Percentiles rank a stretch among this genome's conserved stretches.
These are phyloP conservation scores for Mugil cephalus DNA, from an alignment of 2,113 vertebrate species.

Conservation along the genomic window DNA sequence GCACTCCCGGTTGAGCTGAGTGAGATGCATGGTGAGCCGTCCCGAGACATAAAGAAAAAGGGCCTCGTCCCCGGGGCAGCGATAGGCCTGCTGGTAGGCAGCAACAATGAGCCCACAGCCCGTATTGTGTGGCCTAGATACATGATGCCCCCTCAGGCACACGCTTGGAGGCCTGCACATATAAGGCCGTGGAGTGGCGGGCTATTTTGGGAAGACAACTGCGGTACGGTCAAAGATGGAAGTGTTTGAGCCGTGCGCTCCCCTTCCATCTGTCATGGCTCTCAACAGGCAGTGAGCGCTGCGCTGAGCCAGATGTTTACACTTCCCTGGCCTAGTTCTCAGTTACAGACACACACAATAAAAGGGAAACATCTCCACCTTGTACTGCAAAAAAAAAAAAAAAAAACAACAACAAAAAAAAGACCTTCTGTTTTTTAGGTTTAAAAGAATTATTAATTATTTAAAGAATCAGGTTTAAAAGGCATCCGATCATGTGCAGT, in stretches of 20 bases:
- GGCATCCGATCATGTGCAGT: too few species aligned
- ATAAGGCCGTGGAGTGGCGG: slow-evolving; percentile 88
- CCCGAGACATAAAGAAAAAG: slow-evolving; percentile 20
- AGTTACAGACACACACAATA: slow-evolving; percentile 36
- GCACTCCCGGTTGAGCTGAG: slow-evolving; percentile 91
- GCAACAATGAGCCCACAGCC: slow-evolving; percentile 67
- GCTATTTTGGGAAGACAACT: slow-evolving; percentile 92
- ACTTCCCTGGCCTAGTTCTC: slow-evolving; percentile 62
- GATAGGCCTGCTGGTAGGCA: slow-evolving; percentile 56
- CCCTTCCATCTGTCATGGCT: slow-evolving; percentile 80
- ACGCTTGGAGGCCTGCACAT: slow-evolving; percentile 87
- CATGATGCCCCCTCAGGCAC: slow-evolving; percentile 78
- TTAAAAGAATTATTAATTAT: too few species aligned
- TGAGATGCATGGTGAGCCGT: slow-evolving; percentile 85
- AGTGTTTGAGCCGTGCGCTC: slow-evolving; percentile 71
- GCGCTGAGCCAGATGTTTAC: slow-evolving; percentile 77
- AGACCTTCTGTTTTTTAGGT: too few species aligned
- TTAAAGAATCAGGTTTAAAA: too few species aligned
- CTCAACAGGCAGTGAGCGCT: slow-evolving; percentile 66
- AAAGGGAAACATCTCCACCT: neutral
- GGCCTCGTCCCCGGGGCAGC: slow-evolving; percentile 49
- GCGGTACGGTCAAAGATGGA: slow-evolving; percentile 76
- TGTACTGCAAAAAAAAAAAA: neutral
- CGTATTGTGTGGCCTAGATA: slow-evolving; percentile 80
- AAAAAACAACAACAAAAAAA: neutral